These are phyloP conservation scores for Tiaroga cobitis DNA, from an alignment of 2,797 vertebrate genomes.

Conservation along the genomic window DNA sequence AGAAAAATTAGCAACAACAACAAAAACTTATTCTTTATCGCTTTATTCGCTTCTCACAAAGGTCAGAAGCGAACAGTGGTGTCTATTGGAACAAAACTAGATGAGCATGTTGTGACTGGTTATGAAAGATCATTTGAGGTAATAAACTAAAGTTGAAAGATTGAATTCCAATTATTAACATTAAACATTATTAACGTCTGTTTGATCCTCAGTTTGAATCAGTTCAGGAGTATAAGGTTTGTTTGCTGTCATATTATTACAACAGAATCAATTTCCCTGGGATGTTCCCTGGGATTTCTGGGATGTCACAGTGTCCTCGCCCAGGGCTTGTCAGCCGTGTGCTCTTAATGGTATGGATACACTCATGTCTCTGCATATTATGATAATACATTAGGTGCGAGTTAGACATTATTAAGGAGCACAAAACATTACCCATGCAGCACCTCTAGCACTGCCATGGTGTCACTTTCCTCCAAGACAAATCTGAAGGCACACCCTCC, in stretches of 20 bases:
- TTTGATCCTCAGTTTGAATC: neutral
- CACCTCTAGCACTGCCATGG: constrained; percentile 52
- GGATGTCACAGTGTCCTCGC: constrained; percentile 18
- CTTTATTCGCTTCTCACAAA: neutral
- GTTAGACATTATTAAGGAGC: constrained; percentile 32
- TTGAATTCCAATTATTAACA: neutral
- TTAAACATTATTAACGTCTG: neutral
- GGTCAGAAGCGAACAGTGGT: neutral
- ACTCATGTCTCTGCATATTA: constrained; percentile 23
- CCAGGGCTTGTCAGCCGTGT: neutral
- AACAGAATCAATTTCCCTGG: constrained; percentile 1
- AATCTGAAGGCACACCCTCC: constrained; percentile 52
- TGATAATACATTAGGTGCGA: constrained; percentile 33
- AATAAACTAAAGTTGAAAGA: neutral
- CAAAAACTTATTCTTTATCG: neutral
- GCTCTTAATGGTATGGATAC: constrained; percentile 13
- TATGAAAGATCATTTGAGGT: neutral
- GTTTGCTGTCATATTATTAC: constrained; percentile 14
- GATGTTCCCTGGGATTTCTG: neutral
- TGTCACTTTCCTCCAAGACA: constrained; percentile 53
- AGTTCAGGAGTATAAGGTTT: neutral
- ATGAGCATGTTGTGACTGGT: neutral
- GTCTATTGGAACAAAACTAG: neutral
- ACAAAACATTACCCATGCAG: constrained; percentile 46
- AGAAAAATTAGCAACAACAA: neutral